phyloP scores from a whole-genome alignment of 2,113 vertebrate species.

The Rafetus swinhoei region DNA sequence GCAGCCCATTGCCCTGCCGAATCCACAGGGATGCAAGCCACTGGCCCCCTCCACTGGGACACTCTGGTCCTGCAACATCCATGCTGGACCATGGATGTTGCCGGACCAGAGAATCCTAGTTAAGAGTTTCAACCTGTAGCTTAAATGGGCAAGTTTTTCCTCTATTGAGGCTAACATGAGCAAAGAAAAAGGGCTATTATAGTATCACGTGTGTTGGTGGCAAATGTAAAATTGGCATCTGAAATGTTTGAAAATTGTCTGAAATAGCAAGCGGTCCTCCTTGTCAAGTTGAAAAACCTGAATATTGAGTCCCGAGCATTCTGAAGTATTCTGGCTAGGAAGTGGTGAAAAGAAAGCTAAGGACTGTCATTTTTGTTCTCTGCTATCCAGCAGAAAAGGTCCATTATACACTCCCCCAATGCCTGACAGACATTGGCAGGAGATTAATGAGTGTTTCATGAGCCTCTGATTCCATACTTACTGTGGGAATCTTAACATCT shows the following conservation, averaged over 20 bases:
- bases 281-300: not conserved
- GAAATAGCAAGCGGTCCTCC: not conserved
- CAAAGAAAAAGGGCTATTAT: not conserved
- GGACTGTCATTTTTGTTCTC: not conserved
- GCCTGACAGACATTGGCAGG: not conserved
- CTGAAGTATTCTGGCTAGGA: not conserved
- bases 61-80: no score
- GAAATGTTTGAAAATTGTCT: not conserved
- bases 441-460: not conserved
- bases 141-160: not conserved
- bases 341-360: not conserved
- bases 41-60: no score
- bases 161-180: not conserved
- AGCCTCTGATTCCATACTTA: not conserved
- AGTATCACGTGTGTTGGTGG: not conserved
- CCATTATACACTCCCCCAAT: not conserved
- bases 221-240: not conserved
- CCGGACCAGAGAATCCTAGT: no score
- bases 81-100: no score
- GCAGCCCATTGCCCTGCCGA: no score
- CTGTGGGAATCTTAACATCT: not conserved
- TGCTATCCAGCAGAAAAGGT: not conserved
- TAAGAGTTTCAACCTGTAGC: not conserved
- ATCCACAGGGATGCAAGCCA: no score
- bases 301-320: not conserved